Percentiles rank a stretch among this genome's conserved stretches.
Conservation (phyloP, 2,113 vertebrate species). For the Poeciliopsis prolifica region DNA sequence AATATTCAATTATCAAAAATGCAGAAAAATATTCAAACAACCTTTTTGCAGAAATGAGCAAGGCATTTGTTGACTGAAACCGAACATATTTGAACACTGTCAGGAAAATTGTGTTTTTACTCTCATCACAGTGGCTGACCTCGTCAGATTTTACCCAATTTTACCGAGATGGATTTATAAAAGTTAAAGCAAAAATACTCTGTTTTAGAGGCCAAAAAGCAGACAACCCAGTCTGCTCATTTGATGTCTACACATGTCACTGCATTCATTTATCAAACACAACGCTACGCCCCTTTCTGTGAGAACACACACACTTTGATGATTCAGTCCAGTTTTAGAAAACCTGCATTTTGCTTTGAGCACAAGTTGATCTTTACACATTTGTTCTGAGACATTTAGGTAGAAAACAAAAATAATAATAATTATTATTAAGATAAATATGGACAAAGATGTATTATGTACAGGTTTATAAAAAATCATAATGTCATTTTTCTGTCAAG, state of each 20-base stretch:
- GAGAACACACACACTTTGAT: not conserved
- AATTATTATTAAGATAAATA: not conserved
- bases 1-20: too few relatives aligned
- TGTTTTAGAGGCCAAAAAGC: not conserved
- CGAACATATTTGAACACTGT: too few relatives aligned
- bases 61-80: too few relatives aligned
- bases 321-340: not conserved
- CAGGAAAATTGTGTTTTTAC: too few relatives aligned
- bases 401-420: not conserved
- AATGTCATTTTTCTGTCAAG: too few relatives aligned
- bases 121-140: not conserved
- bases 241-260: not conserved
- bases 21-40: too few relatives aligned
- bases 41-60: too few relatives aligned
- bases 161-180: not conserved
- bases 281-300: not conserved
- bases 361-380: too few relatives aligned
- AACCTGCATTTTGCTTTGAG: too few relatives aligned
- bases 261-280: not conserved
- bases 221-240: not conserved
- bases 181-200: not conserved
- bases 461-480: too few relatives aligned
- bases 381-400: too few relatives aligned
- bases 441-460: too few relatives aligned
- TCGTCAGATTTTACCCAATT: not conserved